These are phyloP conservation scores for Lycia hirtaria DNA, from an alignment of 2,888 invertebrate species.

Conservation along the genomic window DNA sequence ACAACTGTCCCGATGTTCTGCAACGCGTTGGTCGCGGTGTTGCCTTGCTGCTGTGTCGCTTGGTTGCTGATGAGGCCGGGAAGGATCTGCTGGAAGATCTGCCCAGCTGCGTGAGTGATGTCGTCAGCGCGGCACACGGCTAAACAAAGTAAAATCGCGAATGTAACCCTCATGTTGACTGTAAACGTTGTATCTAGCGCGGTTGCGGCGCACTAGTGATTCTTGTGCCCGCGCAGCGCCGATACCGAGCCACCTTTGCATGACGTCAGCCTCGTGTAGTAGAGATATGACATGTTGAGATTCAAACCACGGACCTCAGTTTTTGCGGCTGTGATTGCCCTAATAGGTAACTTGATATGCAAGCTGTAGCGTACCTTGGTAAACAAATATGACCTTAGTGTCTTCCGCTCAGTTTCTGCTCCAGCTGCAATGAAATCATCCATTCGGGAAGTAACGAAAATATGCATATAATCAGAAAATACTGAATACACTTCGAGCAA, in stretches of 20 bases:
- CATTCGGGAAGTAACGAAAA: conserved; percentile 21
- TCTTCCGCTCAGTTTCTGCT: conserved; percentile 29
- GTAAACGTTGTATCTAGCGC: conserved; percentile 64
- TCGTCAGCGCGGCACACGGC: conserved; percentile 69
- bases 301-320: conserved; percentile 68
- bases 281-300: conserved; percentile 68
- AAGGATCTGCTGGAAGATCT: conserved; percentile 77
- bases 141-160: conserved; percentile 62
- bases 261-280: conserved; percentile 73
- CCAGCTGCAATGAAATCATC: conserved; percentile 25
- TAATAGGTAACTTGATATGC: conserved; percentile 53
- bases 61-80: conserved; percentile 73
- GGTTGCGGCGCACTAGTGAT: conserved; percentile 79
- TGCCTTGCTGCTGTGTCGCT: conserved; percentile 69
- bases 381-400: conserved; percentile 65
- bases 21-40: conserved; percentile 72
- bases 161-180: conserved; percentile 67
- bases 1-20: conserved; percentile 78
- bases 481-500: background rate
- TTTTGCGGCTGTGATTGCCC: conserved; percentile 65
- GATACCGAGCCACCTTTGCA: conserved; percentile 75
- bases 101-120: conserved; percentile 73
- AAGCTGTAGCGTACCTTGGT: conserved; percentile 42
- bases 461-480: background rate
- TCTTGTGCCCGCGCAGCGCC: conserved; percentile 61